Percentiles rank a stretch among this genome's conserved stretches.
These are phyloP conservation scores for Didymodactylos carnosus DNA, from an alignment of 2,888 invertebrate species.

Conservation along the genomic window DNA sequence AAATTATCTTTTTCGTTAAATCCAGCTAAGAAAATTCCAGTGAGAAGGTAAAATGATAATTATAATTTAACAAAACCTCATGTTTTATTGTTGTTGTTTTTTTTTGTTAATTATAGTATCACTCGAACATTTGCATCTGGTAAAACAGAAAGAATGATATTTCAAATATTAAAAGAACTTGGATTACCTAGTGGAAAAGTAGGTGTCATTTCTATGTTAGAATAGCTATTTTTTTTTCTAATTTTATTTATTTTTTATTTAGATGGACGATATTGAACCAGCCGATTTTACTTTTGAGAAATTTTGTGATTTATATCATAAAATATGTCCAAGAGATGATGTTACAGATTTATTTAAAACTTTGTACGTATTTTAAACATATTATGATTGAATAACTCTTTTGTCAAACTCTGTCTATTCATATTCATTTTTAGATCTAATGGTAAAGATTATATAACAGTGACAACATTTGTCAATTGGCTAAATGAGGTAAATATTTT, in stretches of 20 bases:
- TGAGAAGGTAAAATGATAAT: constrained; percentile 44
- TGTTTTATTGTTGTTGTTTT: not conserved
- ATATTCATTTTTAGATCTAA: constrained; percentile 48
- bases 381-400: not conserved
- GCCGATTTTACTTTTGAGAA: constrained; percentile 91
- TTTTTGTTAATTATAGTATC: constrained; percentile 43
- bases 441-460: constrained; percentile 64
- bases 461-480: constrained; percentile 71
- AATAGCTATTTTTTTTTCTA: not conserved
- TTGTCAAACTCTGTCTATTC: not conserved
- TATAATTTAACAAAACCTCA: not conserved
- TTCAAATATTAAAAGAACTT: constrained; percentile 78
- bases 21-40: constrained; percentile 79
- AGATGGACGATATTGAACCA: constrained; percentile 79
- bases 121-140: constrained; percentile 97
- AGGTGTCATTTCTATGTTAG: constrained; percentile 13
- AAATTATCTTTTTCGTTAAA: constrained; percentile 78
- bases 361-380: constrained; percentile 48
- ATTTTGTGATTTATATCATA: constrained; percentile 90
- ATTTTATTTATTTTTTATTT: not conserved
- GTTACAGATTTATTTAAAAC: constrained; percentile 88
- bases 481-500: constrained; percentile 56
- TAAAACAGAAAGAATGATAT: constrained; percentile 89
- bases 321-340: constrained; percentile 93
- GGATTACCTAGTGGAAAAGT: constrained; percentile 63